Conservation (phyloP, 2,113 vertebrate species). For the Elephantulus edwardii region DNA sequence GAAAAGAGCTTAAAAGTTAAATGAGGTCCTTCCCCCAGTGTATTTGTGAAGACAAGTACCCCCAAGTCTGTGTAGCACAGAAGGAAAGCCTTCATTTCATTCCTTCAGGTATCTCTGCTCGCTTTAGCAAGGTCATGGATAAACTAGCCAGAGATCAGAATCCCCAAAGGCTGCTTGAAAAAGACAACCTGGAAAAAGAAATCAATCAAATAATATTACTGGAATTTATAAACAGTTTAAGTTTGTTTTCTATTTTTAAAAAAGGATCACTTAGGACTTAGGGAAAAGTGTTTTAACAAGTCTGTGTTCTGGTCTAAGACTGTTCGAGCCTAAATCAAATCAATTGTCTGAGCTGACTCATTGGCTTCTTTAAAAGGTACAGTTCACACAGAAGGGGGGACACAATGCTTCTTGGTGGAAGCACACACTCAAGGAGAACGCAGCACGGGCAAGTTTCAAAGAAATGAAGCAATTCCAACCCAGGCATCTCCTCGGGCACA, state of each 20-base stretch:
- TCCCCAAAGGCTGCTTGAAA: slow-evolving; percentile 43
- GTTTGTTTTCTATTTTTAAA: no score
- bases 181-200: slow-evolving; percentile 34
- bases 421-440: slow-evolving; percentile 39
- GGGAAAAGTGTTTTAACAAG: slow-evolving; percentile 51
- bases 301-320: slow-evolving; percentile 56
- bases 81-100: slow-evolving; percentile 45
- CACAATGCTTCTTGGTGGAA: slow-evolving; percentile 34
- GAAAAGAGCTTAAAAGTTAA: slow-evolving; percentile 36
- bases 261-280: slow-evolving; percentile 42
- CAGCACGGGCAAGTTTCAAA: neutral
- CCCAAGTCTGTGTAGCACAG: neutral
- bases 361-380: slow-evolving; percentile 60
- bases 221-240: slow-evolving; percentile 64
- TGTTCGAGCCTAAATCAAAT: slow-evolving; percentile 59
- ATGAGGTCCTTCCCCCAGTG: neutral
- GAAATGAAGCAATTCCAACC: slow-evolving; percentile 77
- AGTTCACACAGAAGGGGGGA: slow-evolving; percentile 32
- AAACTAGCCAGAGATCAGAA: slow-evolving; percentile 17
- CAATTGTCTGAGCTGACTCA: slow-evolving; percentile 53
- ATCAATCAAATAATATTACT: slow-evolving; percentile 46
- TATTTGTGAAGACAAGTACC: neutral
- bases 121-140: neutral
- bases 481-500: slow-evolving; percentile 70
- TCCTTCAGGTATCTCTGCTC: neutral